A percentile compares a stretch with the other conserved stretches of the same genome.
phyloP scores from a whole-genome alignment of 2,888 invertebrate species.

The Phaedon cochleariae region DNA sequence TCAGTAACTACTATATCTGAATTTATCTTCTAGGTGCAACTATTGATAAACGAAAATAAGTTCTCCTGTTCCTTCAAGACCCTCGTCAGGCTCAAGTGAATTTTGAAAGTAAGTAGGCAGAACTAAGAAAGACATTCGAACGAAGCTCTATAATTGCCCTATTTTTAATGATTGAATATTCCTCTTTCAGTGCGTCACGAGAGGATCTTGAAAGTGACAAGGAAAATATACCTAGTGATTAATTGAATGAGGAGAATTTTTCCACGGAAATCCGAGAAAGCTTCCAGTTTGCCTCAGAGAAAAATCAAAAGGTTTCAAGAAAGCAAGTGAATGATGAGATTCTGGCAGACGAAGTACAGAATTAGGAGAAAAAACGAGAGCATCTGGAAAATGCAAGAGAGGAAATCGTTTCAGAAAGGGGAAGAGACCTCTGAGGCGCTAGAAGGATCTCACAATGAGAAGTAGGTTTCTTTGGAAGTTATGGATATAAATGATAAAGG shows the following conservation, averaged over 20 bases:
- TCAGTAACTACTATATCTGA: background rate
- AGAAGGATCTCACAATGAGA: background rate
- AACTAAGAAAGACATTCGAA: constrained; percentile 1
- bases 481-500: constrained; percentile 5
- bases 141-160: background rate
- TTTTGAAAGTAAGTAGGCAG: constrained; percentile 5
- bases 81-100: constrained; percentile 4
- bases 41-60: background rate
- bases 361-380: too few relatives aligned
- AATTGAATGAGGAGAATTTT: constrained; percentile 7
- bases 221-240: background rate
- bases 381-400: too few relatives aligned
- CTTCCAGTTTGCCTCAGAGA: background rate
- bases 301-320: background rate
- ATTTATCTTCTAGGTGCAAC: background rate
- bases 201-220: constrained; percentile 11
- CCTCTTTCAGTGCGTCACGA: background rate
- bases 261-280: constrained; percentile 10
- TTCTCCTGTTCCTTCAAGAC: constrained; percentile 1
- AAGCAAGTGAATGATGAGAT: constrained; percentile 4
- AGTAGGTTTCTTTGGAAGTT: constrained; percentile 5
- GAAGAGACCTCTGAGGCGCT: background rate
- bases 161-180: background rate
- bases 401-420: constrained; percentile 7
- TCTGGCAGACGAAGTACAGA: constrained; percentile 2